Base-by-base conservation (phyloP, 2,797 vertebrate genomes). In the Pogonophryne albipinna region DNA sequence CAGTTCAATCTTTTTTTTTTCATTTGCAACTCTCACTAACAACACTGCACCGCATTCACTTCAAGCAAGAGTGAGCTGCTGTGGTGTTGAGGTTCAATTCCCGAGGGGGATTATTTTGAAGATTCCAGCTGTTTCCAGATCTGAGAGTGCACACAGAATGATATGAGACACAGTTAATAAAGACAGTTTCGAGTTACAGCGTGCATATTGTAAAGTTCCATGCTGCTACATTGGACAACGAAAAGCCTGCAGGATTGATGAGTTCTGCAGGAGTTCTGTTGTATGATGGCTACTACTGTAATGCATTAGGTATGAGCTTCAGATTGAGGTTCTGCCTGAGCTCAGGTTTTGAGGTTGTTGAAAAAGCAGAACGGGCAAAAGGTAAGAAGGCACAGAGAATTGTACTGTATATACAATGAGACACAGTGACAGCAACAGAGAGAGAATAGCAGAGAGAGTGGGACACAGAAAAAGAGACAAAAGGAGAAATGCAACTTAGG, bases 261-360 rank as follows among this genome's bases (percentile, higher is more conserved):
- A 61, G 56, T 75, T 83, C 66, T 73, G 53, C 53, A 27, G 62
- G 57, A 67, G 73, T 85, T 64, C 66, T 75, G 42, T 72, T 71
- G 63, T 50, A 68, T 68, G 60, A 81, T 64, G 65, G 58, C 65
- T 68, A 20, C 82, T 59, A 73, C 63, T 71, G 76, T 63, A 84
- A 86, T 83, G 81, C 80, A 79, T 84, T 85, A 69, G 59, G 69
- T 69, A 82, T 88, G 80, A 89, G 82, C 72, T 83, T 88, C 71
- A 81, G 70, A 87, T 71, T 74, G 80, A 82, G 67, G 77, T 71
- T 85, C 65, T 85, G 83, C 80, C 66, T 79, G 61, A 61, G 74
- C 42, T 66, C 51, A 70, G 50, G 64, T 83, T 85, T 71, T 82
- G 66, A 84, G 57, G 60, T 70, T 80, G 72, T 65, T 72, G 60